Percentiles rank a stretch among this genome's conserved stretches.
Evolutionary conservation across 2,113 vertebrate species (phyloP).

Genomic region (Irena cyanogastra): DNA sequence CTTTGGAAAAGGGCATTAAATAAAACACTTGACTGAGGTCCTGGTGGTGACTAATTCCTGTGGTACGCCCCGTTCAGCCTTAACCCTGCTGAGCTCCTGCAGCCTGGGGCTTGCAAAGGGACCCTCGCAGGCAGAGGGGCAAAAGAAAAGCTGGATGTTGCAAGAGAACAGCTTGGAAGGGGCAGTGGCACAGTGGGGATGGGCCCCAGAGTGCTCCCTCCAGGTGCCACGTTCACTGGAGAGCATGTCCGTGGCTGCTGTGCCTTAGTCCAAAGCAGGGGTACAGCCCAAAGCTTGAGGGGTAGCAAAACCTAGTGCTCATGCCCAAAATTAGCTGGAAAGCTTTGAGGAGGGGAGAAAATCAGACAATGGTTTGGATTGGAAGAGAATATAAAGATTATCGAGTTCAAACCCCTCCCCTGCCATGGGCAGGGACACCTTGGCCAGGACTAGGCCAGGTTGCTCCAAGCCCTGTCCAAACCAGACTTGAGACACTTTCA

Average conservation of each 20-base stretch:
- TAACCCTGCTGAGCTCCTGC: not conserved
- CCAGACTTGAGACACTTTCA: not conserved
- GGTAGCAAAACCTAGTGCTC: not conserved
- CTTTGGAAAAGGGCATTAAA: conserved; percentile 7
- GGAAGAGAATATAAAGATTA: not conserved
- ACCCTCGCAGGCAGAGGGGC: not conserved
- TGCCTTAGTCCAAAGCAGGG: not conserved
- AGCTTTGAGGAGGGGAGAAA: not conserved
- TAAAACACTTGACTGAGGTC: conserved; percentile 21
- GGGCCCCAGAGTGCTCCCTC: not conserved
- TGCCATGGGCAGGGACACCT: not conserved
- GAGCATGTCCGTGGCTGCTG: rapidly evolving
- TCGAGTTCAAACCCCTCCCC: not conserved
- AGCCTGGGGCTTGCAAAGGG: not conserved
- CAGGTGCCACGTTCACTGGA: not conserved
- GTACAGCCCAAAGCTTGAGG: rapidly evolving
- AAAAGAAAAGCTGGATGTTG: not conserved
- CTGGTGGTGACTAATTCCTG: not conserved
- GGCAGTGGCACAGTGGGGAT: not conserved
- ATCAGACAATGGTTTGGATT: not conserved
- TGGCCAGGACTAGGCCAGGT: not conserved
- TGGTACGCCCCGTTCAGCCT: not conserved
- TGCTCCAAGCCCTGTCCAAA: not conserved
- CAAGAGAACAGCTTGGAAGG: not conserved
- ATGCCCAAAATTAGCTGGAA: not conserved